Conservation (phyloP, 2,797 vertebrate genomes). For the Momotus momota region DNA sequence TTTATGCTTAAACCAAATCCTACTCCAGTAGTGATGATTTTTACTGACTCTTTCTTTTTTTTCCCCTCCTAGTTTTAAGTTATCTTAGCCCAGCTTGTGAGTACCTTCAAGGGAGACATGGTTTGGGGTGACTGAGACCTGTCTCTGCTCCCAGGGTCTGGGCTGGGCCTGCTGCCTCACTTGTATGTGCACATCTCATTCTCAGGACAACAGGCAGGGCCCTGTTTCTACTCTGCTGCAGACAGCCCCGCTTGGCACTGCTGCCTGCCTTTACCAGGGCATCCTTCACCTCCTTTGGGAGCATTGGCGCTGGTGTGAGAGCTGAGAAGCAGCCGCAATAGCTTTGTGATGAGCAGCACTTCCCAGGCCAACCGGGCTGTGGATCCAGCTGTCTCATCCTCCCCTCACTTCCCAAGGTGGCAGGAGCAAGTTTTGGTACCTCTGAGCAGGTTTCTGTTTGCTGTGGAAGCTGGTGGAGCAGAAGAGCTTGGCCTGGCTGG, state of each 20-base stretch:
- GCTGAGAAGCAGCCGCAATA: not conserved
- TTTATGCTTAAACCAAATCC: not conserved
- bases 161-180: not conserved
- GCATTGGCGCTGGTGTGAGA: not conserved
- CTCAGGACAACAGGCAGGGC: not conserved
- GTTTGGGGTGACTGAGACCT: not conserved
- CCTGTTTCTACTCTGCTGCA: not conserved
- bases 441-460: not conserved
- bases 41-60: not conserved
- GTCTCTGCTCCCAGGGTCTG: not conserved
- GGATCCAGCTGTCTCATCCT: not conserved
- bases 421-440: not conserved
- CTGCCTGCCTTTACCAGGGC: not conserved
- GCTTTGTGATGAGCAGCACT: not conserved
- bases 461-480: not conserved
- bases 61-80: not conserved
- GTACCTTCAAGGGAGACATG: not conserved
- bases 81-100: not conserved
- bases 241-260: not conserved
- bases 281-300: not conserved
- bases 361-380: accelerated
- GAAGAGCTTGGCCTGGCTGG: not conserved
- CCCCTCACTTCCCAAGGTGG: accelerated
- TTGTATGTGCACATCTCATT: accelerated
- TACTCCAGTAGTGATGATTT: not conserved